Percentiles rank a stretch among this genome's conserved stretches.
Conservation (phyloP, 2,888 invertebrate species). For the Eupithecia pulchellata region DNA sequence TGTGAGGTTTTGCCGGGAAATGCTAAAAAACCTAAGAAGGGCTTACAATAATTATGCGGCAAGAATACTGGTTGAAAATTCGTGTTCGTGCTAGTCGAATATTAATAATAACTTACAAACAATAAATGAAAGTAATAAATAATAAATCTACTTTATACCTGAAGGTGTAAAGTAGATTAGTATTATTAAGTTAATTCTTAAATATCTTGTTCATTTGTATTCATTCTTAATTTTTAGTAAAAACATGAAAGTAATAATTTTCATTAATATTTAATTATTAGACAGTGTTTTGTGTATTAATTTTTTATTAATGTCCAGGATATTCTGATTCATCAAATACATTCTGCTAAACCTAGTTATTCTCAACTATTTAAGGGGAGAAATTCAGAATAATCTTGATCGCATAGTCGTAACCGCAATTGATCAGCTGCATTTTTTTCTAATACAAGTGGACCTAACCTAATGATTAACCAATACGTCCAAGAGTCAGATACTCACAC, state of each 20-base stretch:
- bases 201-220: neutral
- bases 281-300: neutral
- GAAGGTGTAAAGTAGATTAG: neutral
- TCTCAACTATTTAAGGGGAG: slow-evolving; percentile 33
- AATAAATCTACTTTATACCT: too few species aligned
- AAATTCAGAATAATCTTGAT: slow-evolving; percentile 29
- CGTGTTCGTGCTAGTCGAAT: neutral
- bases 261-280: neutral
- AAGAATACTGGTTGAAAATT: neutral
- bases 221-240: neutral
- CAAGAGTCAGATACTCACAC: too few species aligned
- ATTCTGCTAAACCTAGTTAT: neutral
- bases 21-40: neutral
- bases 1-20: slow-evolving; percentile 1
- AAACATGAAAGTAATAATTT: neutral
- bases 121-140: too few species aligned
- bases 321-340: neutral
- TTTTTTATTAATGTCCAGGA: neutral
- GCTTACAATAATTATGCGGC: slow-evolving; percentile 10
- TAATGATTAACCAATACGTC: too few species aligned
- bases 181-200: neutral
- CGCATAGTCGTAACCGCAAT: neutral
- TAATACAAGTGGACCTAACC: too few species aligned
- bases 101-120: too few species aligned
- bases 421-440: too few species aligned